Percentiles rank a stretch among this genome's conserved stretches.
Conservation (phyloP, 2,888 invertebrate species). For the Aethes cnicana region DNA sequence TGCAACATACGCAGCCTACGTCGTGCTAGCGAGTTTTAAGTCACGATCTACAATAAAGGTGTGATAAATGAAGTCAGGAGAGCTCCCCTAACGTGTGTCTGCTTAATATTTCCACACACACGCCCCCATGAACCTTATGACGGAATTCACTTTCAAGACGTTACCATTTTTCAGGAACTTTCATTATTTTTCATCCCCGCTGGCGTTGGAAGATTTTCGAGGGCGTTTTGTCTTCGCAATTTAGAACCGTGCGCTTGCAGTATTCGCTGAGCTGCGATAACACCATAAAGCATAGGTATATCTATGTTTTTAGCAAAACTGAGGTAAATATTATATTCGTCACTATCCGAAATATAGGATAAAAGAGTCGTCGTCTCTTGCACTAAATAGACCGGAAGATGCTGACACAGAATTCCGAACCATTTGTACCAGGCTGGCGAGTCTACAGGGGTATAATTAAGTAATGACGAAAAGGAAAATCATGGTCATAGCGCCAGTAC, state of each 20-base stretch:
- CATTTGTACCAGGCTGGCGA: too few relatives aligned
- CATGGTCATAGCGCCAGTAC: too few relatives aligned
- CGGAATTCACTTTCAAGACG: constrained; percentile 40
- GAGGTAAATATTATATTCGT: too few relatives aligned
- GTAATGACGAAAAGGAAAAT: too few relatives aligned
- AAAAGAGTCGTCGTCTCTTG: too few relatives aligned
- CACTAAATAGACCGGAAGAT: too few relatives aligned
- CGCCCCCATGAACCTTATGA: constrained; percentile 38
- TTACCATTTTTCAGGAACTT: constrained; percentile 43
- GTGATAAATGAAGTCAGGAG: constrained; percentile 45
- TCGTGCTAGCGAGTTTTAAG: constrained; percentile 33
- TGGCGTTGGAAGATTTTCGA: constrained; percentile 28
- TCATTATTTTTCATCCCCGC: constrained; percentile 41
- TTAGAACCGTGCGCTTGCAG: constrained; percentile 22
- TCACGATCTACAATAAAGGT: constrained; percentile 42
- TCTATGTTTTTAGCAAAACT: too few relatives aligned
- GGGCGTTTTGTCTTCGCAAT: constrained; percentile 5
- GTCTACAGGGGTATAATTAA: too few relatives aligned
- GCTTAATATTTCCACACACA: constrained; percentile 38
- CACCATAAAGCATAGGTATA: too few relatives aligned
- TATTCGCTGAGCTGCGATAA: too few relatives aligned
- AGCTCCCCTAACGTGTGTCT: constrained; percentile 38
- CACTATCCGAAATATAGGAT: too few relatives aligned
- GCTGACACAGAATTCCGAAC: too few relatives aligned
- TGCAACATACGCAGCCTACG: background rate